Conservation (phyloP, 2,113 vertebrate genomes). For the Neoarius graeffei region DNA sequence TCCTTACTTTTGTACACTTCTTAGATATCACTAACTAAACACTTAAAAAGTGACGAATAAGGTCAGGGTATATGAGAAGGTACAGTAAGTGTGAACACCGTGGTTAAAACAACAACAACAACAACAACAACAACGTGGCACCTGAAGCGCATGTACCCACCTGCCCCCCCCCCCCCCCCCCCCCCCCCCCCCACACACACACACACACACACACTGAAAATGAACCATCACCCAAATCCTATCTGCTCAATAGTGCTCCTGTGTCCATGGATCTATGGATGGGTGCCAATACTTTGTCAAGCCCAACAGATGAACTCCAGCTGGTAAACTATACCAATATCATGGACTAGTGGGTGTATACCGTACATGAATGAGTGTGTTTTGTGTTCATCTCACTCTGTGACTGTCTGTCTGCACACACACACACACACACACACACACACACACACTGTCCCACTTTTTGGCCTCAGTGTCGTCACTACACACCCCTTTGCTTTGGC, state of each 20-base stretch:
- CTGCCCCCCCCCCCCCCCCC: not conserved
- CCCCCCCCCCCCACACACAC: not conserved
- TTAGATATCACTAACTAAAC: not conserved
- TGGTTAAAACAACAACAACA: not conserved
- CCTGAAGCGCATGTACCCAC: not conserved
- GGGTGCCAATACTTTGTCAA: conserved; percentile 1
- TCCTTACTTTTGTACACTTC: not conserved
- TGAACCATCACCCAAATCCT: not conserved
- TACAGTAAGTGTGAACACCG: not conserved
- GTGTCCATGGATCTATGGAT: not conserved
- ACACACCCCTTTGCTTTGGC: conserved; percentile 48
- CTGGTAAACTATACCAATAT: not conserved
- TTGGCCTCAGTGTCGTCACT: conserved; percentile 35
- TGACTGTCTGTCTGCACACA: not conserved
- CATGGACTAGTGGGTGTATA: not conserved
- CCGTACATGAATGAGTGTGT: not conserved
- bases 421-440: not conserved
- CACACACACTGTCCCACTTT: conserved; percentile 36
- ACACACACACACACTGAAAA: too few species aligned
- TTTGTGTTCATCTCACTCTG: not conserved
- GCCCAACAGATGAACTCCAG: not conserved
- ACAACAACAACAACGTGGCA: not conserved
- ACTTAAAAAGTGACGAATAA: not conserved
- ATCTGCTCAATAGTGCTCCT: not conserved
- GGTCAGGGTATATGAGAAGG: not conserved